Conservation (phyloP, 2,888 invertebrate species). For the Lissocephala sabroskyi region DNA sequence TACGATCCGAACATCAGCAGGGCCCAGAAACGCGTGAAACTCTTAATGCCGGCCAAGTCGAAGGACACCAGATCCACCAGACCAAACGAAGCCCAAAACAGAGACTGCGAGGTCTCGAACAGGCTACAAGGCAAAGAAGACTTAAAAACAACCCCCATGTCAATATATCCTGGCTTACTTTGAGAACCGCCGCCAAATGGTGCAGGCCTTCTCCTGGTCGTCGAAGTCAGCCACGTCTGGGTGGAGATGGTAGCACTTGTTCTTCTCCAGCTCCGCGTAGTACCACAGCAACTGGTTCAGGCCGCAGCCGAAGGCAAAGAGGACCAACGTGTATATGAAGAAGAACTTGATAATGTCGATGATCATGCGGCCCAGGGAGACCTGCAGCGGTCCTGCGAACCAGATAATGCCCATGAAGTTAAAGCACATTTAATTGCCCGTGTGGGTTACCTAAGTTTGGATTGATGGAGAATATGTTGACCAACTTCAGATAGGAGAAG, state of each 20-base stretch:
- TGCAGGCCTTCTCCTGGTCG: constrained; percentile 85
- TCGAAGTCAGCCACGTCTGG: constrained; percentile 86
- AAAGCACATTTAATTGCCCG: too few species aligned
- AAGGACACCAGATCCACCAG: constrained; percentile 95
- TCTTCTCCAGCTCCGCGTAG: constrained; percentile 90
- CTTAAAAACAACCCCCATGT: not conserved
- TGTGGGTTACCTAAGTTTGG: constrained; percentile 85
- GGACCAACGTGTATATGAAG: constrained; percentile 92
- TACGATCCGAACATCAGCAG: constrained; percentile 98
- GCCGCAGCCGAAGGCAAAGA: constrained; percentile 98
- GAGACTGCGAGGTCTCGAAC: constrained; percentile 97
- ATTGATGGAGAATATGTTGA: constrained; percentile 97
- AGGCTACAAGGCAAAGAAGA: constrained; percentile 77
- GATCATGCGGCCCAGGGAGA: constrained; percentile 94
- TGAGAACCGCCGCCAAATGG: constrained; percentile 90
- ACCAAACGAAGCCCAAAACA: constrained; percentile 99
- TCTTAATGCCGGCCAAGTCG: constrained; percentile 94
- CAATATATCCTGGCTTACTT: constrained; percentile 76
- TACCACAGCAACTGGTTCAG: constrained; percentile 95
- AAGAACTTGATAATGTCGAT: constrained; percentile 97
- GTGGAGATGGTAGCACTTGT: constrained; percentile 85
- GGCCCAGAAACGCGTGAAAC: constrained; percentile 97
- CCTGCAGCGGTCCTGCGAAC: constrained; percentile 85
- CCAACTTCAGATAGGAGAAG: constrained; percentile 94
- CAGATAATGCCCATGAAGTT: too few species aligned